phyloP scores from a whole-genome alignment of 2,888 invertebrate genomes.

The Andrena minutula region DNA sequence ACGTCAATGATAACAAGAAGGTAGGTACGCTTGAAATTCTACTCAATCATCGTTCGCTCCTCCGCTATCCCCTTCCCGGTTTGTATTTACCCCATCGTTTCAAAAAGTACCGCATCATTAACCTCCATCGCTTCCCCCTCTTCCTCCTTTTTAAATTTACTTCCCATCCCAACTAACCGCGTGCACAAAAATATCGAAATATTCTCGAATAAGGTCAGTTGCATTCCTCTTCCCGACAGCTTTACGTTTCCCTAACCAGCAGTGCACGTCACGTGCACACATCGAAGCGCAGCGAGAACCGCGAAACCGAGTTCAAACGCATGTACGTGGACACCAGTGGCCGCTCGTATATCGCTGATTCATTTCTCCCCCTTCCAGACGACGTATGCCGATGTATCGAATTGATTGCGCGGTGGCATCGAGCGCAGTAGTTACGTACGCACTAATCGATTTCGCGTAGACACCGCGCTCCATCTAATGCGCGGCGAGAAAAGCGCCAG shows the following conservation, averaged over 20 bases:
- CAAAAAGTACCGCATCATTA: background rate
- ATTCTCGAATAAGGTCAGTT: too few relatives aligned
- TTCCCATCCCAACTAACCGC: too few relatives aligned
- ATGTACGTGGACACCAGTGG: background rate
- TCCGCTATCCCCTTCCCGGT: too few relatives aligned
- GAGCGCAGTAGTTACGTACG: background rate
- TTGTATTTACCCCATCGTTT: background rate
- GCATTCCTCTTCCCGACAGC: too few relatives aligned
- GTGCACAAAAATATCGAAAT: too few relatives aligned
- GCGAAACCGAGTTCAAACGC: constrained; percentile 15
- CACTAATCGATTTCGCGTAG: constrained; percentile 24
- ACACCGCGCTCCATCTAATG: constrained; percentile 44
- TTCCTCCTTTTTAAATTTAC: too few relatives aligned
- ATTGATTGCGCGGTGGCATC: background rate
- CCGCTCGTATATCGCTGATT: constrained; percentile 40
- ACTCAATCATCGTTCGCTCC: background rate
- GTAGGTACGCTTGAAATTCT: constrained; percentile 63
- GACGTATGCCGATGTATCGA: background rate
- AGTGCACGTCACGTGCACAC: background rate
- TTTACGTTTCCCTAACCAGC: background rate
- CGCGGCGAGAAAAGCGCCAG: constrained; percentile 24
- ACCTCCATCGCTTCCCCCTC: too few relatives aligned
- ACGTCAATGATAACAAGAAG: constrained; percentile 73
- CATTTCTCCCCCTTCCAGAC: background rate
- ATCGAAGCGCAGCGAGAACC: background rate